phyloP scores from a whole-genome alignment of 2,888 invertebrate genomes.

The Acheta domesticus region DNA sequence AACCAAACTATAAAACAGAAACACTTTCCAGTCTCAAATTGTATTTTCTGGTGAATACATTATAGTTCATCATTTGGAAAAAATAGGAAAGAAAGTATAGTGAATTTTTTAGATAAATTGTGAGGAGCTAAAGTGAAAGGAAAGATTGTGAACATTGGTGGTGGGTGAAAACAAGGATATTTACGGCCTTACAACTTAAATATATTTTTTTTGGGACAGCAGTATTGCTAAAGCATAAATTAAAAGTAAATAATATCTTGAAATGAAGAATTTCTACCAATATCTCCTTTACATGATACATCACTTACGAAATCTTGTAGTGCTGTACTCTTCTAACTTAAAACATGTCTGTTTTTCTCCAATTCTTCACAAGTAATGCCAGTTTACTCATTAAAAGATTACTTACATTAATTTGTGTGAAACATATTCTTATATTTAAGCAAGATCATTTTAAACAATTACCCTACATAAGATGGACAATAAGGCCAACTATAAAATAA shows the following conservation, averaged over 20 bases:
- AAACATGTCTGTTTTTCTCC: background rate
- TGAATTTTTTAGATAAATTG: background rate
- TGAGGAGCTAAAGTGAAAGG: background rate
- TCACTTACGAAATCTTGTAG: conserved; percentile 2
- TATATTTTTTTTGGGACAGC: conserved; percentile 2
- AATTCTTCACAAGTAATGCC: background rate
- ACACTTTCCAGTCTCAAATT: background rate
- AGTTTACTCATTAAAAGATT: background rate
- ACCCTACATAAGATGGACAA: too few relatives aligned
- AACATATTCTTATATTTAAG: too few relatives aligned
- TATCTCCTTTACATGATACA: background rate
- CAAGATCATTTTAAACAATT: too few relatives aligned
- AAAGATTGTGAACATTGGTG: background rate
- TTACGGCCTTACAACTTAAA: background rate
- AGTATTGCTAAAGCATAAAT: conserved; percentile 8
- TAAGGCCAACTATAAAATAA: too few relatives aligned
- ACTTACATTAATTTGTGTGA: too few relatives aligned
- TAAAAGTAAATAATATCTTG: background rate
- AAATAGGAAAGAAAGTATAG: background rate
- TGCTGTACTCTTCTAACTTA: background rate
- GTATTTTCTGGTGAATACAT: background rate
- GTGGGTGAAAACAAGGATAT: background rate
- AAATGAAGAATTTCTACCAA: background rate
- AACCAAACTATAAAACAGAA: too few relatives aligned
- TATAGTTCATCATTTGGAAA: background rate